Conservation (phyloP, 2,797 vertebrate genomes). For the Silurus lanzhouensis region DNA sequence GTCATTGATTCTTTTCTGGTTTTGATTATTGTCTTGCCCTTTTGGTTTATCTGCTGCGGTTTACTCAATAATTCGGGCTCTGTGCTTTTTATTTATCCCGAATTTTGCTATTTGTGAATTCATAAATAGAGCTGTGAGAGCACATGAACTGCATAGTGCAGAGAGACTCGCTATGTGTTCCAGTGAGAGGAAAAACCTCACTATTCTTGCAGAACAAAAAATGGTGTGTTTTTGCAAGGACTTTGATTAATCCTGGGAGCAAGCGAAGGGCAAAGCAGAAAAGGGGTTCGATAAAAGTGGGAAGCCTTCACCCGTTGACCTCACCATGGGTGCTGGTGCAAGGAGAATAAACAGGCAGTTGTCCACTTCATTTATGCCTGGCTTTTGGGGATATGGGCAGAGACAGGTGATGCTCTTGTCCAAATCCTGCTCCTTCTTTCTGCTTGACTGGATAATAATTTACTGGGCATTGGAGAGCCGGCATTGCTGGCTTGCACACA, state of each 20-base stretch:
- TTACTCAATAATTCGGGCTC: constrained; percentile 18
- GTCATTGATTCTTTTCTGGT: constrained; percentile 16
- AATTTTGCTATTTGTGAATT: not conserved
- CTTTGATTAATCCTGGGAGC: constrained; percentile 64
- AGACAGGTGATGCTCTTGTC: constrained; percentile 69
- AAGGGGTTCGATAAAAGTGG: constrained; percentile 47
- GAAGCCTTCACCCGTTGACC: constrained; percentile 27
- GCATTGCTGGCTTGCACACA: constrained; percentile 71
- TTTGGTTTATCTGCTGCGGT: constrained; percentile 7
- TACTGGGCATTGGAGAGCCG: constrained; percentile 73
- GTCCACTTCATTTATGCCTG: constrained; percentile 62
- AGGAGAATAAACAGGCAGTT: constrained; percentile 55
- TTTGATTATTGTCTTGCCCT: constrained; percentile 32
- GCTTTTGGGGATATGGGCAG: constrained; percentile 60
- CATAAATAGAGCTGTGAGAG: not conserved
- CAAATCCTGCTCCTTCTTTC: constrained; percentile 75
- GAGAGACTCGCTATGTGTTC: constrained; percentile 18
- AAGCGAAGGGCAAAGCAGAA: constrained; percentile 48
- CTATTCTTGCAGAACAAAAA: constrained; percentile 47
- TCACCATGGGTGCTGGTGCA: constrained; percentile 30
- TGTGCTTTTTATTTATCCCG: constrained; percentile 7
- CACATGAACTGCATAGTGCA: not conserved
- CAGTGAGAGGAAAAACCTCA: constrained; percentile 1
- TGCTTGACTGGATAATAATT: constrained; percentile 78
- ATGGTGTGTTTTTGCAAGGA: constrained; percentile 35